Evolutionary conservation across 1,140 invertebrate genomes (phyloP).

Genomic region (Atta colombica): DNA sequence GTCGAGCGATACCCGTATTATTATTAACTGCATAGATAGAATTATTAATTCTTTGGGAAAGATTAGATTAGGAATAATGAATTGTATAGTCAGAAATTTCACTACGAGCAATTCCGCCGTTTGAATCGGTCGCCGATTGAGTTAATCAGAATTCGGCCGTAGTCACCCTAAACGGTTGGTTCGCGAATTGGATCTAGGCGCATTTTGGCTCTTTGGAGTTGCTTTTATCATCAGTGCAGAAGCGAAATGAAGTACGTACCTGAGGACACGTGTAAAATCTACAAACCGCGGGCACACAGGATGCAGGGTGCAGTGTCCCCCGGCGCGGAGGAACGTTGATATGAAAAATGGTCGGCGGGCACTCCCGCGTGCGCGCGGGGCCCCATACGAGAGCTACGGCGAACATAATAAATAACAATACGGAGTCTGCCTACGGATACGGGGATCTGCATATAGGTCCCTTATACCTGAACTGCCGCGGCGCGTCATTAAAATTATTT

Average conservation of each 20-base stretch:
- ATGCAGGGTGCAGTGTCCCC: background rate
- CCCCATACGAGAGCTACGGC: slow-evolving; percentile 62
- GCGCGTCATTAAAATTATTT: slow-evolving; percentile 85
- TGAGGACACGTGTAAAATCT: slow-evolving; percentile 46
- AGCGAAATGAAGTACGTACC: background rate
- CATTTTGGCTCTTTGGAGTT: background rate
- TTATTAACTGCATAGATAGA: background rate
- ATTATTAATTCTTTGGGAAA: background rate
- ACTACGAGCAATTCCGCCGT: background rate
- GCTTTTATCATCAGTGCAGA: background rate
- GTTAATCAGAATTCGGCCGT: background rate
- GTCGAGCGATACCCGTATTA: background rate
- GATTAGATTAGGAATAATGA: background rate
- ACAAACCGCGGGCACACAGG: slow-evolving; percentile 42
- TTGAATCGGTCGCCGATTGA: background rate
- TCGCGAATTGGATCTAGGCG: background rate
- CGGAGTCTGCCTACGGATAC: slow-evolving; percentile 80
- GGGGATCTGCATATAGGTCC: slow-evolving; percentile 69
- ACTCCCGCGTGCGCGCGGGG: slow-evolving; percentile 20
- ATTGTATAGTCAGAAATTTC: background rate
- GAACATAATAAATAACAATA: slow-evolving; percentile 82
- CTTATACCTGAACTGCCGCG: slow-evolving; percentile 81
- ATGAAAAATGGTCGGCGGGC: slow-evolving; percentile 57
- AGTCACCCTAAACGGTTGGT: background rate
- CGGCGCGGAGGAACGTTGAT: slow-evolving; percentile 34